Evolutionary conservation across 2,888 invertebrate genomes (phyloP).

Genomic region (Xestia xanthographa): DNA sequence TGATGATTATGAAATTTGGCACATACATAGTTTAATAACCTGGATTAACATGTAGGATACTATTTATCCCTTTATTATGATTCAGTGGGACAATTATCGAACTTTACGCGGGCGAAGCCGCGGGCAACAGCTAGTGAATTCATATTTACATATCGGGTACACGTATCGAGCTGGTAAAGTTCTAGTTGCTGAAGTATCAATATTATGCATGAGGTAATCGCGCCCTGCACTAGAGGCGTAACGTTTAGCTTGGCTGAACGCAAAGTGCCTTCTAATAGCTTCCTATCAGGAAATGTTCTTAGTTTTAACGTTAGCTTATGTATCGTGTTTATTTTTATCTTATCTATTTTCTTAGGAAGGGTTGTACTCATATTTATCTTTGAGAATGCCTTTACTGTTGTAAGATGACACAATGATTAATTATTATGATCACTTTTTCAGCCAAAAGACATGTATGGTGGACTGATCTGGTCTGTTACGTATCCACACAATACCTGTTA

Average conservation of each 20-base stretch:
- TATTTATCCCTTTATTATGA: too few relatives aligned
- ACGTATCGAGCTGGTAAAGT: slow-evolving; percentile 18
- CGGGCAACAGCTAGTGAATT: too few relatives aligned
- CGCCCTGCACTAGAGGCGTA: slow-evolving; percentile 17
- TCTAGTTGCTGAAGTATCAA: slow-evolving; percentile 41
- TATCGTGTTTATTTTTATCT: slow-evolving; percentile 5
- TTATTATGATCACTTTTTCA: not conserved
- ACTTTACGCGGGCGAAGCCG: too few relatives aligned
- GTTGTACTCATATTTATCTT: not conserved
- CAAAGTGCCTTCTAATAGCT: slow-evolving; percentile 56
- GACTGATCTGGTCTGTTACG: not conserved
- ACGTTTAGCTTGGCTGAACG: slow-evolving; percentile 39
- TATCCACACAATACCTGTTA: not conserved
- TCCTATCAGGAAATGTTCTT: slow-evolving; percentile 45
- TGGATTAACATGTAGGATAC: too few relatives aligned
- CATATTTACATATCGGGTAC: not conserved
- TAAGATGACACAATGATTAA: not conserved
- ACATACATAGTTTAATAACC: too few relatives aligned
- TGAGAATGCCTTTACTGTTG: not conserved
- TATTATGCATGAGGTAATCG: slow-evolving; percentile 59
- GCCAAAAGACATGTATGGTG: not conserved
- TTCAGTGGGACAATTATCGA: too few relatives aligned
- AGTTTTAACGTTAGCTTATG: slow-evolving; percentile 25
- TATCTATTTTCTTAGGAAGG: not conserved
- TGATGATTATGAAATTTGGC: too few relatives aligned